Conservation (phyloP, 1,140 invertebrate species). For the Heliothis virescens region DNA sequence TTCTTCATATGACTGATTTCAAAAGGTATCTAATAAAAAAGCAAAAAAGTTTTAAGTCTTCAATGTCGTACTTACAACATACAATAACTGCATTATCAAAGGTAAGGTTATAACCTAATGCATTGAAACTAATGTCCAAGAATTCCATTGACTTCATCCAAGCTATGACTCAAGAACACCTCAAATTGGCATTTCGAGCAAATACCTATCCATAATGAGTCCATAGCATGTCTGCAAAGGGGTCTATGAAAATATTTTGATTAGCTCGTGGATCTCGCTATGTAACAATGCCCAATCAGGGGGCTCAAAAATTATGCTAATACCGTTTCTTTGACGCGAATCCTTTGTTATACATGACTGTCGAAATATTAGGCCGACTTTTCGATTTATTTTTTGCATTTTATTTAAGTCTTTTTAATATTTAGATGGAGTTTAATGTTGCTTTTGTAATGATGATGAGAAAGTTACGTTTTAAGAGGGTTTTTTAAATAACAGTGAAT, state of each 20-base stretch:
- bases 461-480: too few relatives aligned
- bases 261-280: not conserved
- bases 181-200: not conserved
- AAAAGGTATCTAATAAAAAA: too few relatives aligned
- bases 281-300: slow-evolving; percentile 34
- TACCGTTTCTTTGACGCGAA: slow-evolving; percentile 26
- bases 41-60: too few relatives aligned
- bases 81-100: too few relatives aligned
- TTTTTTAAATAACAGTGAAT: not conserved
- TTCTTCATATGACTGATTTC: too few relatives aligned
- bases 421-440: not conserved
- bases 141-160: too few relatives aligned
- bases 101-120: too few relatives aligned
- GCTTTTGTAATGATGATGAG: not conserved
- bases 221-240: slow-evolving; percentile 1
- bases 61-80: too few relatives aligned
- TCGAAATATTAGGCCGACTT: slow-evolving; percentile 5
- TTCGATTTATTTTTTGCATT: slow-evolving; percentile 4
- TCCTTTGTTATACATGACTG: slow-evolving; percentile 33
- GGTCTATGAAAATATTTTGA: slow-evolving; percentile 33
- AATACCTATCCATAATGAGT: not conserved
- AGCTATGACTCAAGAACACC: not conserved
- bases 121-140: too few relatives aligned
- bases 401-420: not conserved
- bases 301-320: slow-evolving; percentile 35